A percentile compares a stretch with the other conserved stretches of the same genome.
Evolutionary conservation across 1,140 invertebrate genomes (phyloP).

Genomic region (Augochlora pura): DNA sequence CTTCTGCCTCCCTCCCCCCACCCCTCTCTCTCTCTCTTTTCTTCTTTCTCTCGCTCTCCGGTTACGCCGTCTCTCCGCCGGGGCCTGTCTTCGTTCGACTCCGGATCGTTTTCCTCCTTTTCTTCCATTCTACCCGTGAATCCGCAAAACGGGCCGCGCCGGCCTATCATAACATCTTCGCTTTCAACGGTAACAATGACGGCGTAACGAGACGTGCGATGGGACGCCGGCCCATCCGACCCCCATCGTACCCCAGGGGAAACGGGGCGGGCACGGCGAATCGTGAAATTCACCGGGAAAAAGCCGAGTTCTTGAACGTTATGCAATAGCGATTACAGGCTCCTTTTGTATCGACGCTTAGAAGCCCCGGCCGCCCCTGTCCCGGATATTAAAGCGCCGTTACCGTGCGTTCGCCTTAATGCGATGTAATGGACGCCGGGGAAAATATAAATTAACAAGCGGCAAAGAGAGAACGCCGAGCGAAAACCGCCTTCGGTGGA

Average conservation of each 20-base stretch:
- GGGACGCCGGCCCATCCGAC: slow-evolving; percentile 29
- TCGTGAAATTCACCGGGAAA: neutral
- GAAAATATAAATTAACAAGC: neutral
- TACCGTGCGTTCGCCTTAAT: neutral
- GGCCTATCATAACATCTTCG: slow-evolving; percentile 62
- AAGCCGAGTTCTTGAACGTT: neutral
- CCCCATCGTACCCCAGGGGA: neutral
- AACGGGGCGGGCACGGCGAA: neutral
- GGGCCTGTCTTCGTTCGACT: neutral
- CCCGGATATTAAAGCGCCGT: neutral
- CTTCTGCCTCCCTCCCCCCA: neutral
- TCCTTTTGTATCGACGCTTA: neutral
- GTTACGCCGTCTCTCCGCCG: no score
- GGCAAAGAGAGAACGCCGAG: neutral
- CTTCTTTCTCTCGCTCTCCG: no score
- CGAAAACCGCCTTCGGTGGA: neutral
- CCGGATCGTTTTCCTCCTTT: neutral
- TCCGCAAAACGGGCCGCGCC: slow-evolving; percentile 44
- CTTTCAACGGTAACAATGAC: slow-evolving; percentile 57
- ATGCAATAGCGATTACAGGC: neutral
- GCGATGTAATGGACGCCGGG: neutral
- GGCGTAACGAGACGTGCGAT: slow-evolving; percentile 56
- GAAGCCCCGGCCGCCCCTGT: neutral
- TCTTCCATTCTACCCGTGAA: slow-evolving; percentile 15
- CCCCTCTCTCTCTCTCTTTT: neutral